Evolutionary conservation across 2,113 vertebrate species (phyloP).

Genomic region (Oceanites oceanicus): DNA sequence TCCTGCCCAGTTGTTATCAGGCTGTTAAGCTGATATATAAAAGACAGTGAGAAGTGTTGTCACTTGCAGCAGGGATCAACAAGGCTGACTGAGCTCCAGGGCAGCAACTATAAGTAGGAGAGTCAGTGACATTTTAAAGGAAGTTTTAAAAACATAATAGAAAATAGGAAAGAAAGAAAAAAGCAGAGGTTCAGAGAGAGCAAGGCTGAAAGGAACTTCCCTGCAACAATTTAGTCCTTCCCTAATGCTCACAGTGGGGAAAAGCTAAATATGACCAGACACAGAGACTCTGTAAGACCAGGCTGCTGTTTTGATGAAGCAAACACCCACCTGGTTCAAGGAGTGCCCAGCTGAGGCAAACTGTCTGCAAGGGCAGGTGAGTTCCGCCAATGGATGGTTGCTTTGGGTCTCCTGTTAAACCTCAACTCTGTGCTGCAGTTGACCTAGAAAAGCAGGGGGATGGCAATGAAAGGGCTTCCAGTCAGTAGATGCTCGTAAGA

Average conservation of each 20-base stretch:
- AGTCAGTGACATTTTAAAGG: background rate
- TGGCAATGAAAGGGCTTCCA: background rate
- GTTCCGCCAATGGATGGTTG: background rate
- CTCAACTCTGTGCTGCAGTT: background rate
- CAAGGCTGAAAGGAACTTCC: background rate
- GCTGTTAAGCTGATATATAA: conserved; percentile 43
- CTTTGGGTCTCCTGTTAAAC: background rate
- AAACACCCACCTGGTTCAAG: background rate
- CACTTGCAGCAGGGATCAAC: conserved; percentile 46
- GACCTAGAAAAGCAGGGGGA: background rate
- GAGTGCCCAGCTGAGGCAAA: background rate
- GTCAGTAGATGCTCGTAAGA: background rate
- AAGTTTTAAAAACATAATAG: background rate
- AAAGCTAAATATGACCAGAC: background rate
- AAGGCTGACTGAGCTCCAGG: background rate
- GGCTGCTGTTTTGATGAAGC: background rate
- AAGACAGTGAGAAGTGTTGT: conserved; percentile 60
- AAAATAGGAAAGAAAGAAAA: background rate
- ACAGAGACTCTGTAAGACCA: background rate
- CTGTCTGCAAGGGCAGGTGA: background rate
- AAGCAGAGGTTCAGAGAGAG: background rate
- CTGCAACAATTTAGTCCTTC: background rate
- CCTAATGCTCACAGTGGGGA: background rate
- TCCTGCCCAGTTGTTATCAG: conserved; percentile 42
- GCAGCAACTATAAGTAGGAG: background rate